Percentiles rank a stretch among this genome's conserved stretches.
Evolutionary conservation across 1,140 invertebrate genomes (phyloP).

Genomic region (Hermetia illucens): DNA sequence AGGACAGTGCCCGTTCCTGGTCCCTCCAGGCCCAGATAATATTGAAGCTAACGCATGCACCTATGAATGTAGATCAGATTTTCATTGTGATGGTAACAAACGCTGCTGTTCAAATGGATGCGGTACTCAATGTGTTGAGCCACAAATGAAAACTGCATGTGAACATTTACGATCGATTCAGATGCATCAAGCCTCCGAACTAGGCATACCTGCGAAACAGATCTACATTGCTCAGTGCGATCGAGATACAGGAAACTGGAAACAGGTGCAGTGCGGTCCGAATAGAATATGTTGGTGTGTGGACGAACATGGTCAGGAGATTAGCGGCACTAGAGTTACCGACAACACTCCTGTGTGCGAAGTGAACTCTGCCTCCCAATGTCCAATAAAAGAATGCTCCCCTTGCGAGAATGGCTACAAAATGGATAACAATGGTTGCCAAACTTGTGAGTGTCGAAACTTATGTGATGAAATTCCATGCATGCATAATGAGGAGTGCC

Average conservation of each 20-base stretch:
- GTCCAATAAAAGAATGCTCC: slow-evolving; percentile 46
- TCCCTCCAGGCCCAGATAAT: slow-evolving; percentile 47
- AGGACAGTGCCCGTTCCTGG: slow-evolving; percentile 68
- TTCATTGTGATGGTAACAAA: slow-evolving; percentile 48
- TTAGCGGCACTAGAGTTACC: slow-evolving; percentile 41
- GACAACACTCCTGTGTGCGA: slow-evolving; percentile 27
- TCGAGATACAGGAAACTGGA: slow-evolving; percentile 56
- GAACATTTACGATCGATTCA: slow-evolving; percentile 50
- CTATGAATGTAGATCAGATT: slow-evolving; percentile 59
- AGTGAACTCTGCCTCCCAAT: slow-evolving; percentile 35
- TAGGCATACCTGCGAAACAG: slow-evolving; percentile 52
- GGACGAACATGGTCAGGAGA: slow-evolving; percentile 65
- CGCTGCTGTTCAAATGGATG: slow-evolving; percentile 78
- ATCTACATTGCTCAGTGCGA: slow-evolving; percentile 67
- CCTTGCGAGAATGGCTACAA: slow-evolving; percentile 52
- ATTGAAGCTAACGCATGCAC: slow-evolving; percentile 46
- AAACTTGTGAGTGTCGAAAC: slow-evolving; percentile 59
- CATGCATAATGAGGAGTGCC: slow-evolving; percentile 51
- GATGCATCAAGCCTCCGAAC: slow-evolving; percentile 60
- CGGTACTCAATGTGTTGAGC: slow-evolving; percentile 61
- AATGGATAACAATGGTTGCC: slow-evolving; percentile 54
- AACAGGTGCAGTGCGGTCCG: slow-evolving; percentile 61
- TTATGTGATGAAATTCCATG: slow-evolving; percentile 61
- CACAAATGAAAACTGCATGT: slow-evolving; percentile 60
- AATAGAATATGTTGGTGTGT: slow-evolving; percentile 81